Percentiles rank a stretch among this genome's conserved stretches.
These are phyloP conservation scores for Acronicta leporina DNA, from an alignment of 2,888 invertebrate species.

Conservation along the genomic window DNA sequence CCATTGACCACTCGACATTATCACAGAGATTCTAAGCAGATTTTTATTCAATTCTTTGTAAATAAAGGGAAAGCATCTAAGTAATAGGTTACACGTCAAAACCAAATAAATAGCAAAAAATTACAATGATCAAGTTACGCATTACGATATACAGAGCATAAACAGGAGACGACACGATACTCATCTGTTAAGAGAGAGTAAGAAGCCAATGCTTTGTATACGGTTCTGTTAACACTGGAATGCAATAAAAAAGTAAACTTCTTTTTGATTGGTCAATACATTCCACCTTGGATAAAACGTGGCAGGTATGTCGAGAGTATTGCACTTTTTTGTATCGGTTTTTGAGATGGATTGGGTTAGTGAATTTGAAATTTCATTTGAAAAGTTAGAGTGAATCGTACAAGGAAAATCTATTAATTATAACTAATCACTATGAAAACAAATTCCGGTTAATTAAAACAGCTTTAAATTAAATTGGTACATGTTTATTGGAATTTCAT, in stretches of 20 bases:
- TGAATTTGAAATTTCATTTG: no score
- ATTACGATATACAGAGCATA: slow-evolving; percentile 19
- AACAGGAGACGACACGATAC: background rate
- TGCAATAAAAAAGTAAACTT: slow-evolving; percentile 49
- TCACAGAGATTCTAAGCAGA: slow-evolving; percentile 59
- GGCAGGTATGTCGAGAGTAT: slow-evolving; percentile 63
- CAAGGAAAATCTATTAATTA: no score
- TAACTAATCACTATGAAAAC: no score
- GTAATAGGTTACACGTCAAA: slow-evolving; percentile 85
- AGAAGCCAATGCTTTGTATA: slow-evolving; percentile 29
- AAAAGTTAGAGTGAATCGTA: no score
- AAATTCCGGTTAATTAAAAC: no score
- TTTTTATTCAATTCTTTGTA: slow-evolving; percentile 73
- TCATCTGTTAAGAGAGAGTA: background rate
- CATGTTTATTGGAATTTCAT: no score
- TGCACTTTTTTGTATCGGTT: slow-evolving; percentile 13
- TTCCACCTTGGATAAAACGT: slow-evolving; percentile 86
- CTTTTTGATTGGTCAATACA: slow-evolving; percentile 73
- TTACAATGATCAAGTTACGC: slow-evolving; percentile 1
- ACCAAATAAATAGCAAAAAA: slow-evolving; percentile 74
- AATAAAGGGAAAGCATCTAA: slow-evolving; percentile 76
- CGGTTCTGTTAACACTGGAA: slow-evolving; percentile 16
- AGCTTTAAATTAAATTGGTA: no score
- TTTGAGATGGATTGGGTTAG: background rate
- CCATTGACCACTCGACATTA: slow-evolving; percentile 90